Evolutionary conservation across 2,888 invertebrate species (phyloP).

Genomic region (Eupithecia insigniata): DNA sequence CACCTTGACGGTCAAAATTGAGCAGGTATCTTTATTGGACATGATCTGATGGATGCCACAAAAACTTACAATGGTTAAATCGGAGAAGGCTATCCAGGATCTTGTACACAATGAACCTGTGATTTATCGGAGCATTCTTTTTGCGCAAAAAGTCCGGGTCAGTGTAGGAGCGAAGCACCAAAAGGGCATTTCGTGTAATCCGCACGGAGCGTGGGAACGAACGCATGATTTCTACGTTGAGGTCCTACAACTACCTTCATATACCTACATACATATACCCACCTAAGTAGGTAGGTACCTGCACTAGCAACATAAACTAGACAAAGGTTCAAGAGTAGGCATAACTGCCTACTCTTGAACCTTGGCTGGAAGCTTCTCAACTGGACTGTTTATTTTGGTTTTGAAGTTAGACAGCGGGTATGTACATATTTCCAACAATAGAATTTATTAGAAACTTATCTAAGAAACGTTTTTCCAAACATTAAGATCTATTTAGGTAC

Average conservation of each 20-base stretch:
- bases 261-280: background rate
- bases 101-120: constrained; percentile 74
- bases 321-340: background rate
- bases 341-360: too few species aligned
- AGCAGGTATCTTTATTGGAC: constrained; percentile 79
- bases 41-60: constrained; percentile 66
- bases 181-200: constrained; percentile 82
- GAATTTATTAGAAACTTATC: background rate
- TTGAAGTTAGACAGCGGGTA: too few species aligned
- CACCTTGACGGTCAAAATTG: constrained; percentile 80
- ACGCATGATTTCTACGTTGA: constrained; percentile 44
- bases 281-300: background rate
- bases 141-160: constrained; percentile 81
- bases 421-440: background rate
- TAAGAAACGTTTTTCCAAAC: background rate
- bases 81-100: constrained; percentile 70
- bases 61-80: constrained; percentile 71
- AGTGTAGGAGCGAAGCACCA: constrained; percentile 79
- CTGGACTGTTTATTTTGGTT: background rate
- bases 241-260: constrained; percentile 29
- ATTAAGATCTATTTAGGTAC: background rate
- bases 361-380: background rate
- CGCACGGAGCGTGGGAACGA: constrained; percentile 77
- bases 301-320: background rate
- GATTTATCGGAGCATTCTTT: constrained; percentile 80